These are phyloP conservation scores for Lethrus apterus DNA, from an alignment of 1,140 invertebrate genomes.

Conservation along the genomic window DNA sequence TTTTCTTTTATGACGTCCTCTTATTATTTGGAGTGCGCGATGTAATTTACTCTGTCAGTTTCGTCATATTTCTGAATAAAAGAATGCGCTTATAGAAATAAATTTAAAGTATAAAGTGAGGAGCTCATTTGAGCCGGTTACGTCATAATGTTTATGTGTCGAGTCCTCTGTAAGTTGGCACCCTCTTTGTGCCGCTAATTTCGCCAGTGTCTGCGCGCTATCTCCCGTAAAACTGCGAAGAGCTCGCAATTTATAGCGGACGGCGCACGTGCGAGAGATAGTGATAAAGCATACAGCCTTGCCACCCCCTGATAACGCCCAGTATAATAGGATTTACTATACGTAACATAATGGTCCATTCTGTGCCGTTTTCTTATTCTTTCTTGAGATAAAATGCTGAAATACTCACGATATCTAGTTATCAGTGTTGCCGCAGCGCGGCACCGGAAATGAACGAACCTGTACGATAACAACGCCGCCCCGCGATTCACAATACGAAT, in stretches of 20 bases:
- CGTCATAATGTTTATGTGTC: slow-evolving; percentile 32
- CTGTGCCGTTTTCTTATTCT: slow-evolving; percentile 44
- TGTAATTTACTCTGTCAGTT: slow-evolving; percentile 10
- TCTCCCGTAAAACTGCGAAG: slow-evolving; percentile 10
- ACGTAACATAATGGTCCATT: slow-evolving; percentile 44
- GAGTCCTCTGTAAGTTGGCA: slow-evolving; percentile 16
- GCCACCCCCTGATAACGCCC: slow-evolving; percentile 38
- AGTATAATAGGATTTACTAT: slow-evolving; percentile 44
- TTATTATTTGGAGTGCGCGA: too few relatives aligned
- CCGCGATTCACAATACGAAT: slow-evolving; percentile 30
- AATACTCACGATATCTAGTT: slow-evolving; percentile 43
- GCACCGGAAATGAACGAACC: slow-evolving; percentile 41
- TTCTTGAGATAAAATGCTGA: slow-evolving; percentile 42
- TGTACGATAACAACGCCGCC: slow-evolving; percentile 35
- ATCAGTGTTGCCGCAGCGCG: slow-evolving; percentile 41
- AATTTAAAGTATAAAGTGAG: slow-evolving; percentile 32
- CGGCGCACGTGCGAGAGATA: slow-evolving; percentile 38
- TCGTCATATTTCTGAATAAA: slow-evolving; percentile 11
- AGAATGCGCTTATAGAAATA: slow-evolving; percentile 19
- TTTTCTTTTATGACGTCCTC: too few relatives aligned
- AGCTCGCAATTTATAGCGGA: slow-evolving; percentile 34
- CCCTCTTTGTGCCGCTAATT: slow-evolving; percentile 29
- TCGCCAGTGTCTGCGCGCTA: slow-evolving; percentile 26
- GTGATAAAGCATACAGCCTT: slow-evolving; percentile 36
- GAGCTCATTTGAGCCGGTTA: slow-evolving; percentile 18